Evolutionary conservation across 2,113 vertebrate genomes (phyloP).

Genomic region (Thryonomys swinderianus): DNA sequence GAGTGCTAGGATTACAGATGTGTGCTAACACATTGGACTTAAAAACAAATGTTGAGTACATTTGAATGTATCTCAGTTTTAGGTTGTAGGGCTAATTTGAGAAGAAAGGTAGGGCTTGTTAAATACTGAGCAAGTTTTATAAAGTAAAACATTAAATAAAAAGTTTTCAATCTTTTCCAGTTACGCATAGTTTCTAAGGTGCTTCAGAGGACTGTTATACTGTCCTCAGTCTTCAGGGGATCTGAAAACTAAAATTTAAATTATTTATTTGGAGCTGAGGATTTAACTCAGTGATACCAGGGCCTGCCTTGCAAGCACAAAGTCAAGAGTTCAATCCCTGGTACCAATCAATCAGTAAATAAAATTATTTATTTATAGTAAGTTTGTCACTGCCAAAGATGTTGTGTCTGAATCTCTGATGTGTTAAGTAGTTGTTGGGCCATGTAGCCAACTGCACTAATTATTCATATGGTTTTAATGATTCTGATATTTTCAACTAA

Average conservation of each 20-base stretch:
- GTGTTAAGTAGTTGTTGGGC: background rate
- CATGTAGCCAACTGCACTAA: background rate
- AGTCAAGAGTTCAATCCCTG: no score
- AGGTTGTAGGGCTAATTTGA: background rate
- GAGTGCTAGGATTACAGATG: background rate
- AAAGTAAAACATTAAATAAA: background rate
- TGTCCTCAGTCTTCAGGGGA: background rate
- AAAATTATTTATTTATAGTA: background rate
- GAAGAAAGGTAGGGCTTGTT: constrained; percentile 30
- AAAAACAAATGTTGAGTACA: constrained; percentile 11
- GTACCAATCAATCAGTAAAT: no score
- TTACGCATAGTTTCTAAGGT: background rate
- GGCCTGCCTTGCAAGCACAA: no score
- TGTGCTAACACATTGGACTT: background rate
- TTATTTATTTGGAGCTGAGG: no score
- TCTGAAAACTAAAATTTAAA: constrained; percentile 36
- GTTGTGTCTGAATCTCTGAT: constrained; percentile 43
- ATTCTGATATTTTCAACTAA: constrained; percentile 48
- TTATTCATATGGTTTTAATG: constrained; percentile 24
- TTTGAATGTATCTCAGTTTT: constrained; percentile 50
- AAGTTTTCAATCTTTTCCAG: background rate
- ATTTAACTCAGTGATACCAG: no score
- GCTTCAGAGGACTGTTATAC: background rate
- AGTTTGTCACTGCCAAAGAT: background rate
- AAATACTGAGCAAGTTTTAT: constrained; percentile 11